phyloP scores from a whole-genome alignment of 2,888 invertebrate genomes.

The Lepidocyrtoides sp. region DNA sequence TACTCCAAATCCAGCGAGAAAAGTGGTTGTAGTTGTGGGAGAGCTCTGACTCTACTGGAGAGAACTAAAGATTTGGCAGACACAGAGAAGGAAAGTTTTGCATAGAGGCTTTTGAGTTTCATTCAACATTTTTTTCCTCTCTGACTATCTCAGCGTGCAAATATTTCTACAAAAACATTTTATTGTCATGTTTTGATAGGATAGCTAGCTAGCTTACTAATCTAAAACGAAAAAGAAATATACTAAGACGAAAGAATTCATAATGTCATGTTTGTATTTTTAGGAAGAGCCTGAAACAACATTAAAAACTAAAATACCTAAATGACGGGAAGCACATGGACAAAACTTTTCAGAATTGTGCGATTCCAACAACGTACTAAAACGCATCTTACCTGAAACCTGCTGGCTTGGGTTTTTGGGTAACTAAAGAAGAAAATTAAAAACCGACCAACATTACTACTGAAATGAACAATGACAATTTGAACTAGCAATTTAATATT shows the following conservation, averaged over 20 bases:
- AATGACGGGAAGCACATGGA: conserved; percentile 45
- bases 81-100: no score
- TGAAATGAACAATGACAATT: neutral
- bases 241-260: no score
- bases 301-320: neutral
- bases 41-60: no score
- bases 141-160: no score
- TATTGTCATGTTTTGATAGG: no score
- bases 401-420: conserved; percentile 44
- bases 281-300: no score
- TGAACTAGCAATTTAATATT: conserved; percentile 11
- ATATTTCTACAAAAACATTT: neutral
- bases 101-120: no score
- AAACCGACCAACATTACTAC: neutral
- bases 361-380: neutral
- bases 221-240: no score
- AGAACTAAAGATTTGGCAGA: no score
- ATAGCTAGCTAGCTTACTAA: no score
- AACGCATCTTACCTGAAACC: conserved; percentile 27
- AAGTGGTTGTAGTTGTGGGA: no score
- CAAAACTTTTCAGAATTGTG: conserved; percentile 30
- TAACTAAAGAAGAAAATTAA: neutral
- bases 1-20: neutral
- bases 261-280: neutral
- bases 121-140: no score